A percentile compares a stretch with the other conserved stretches of the same genome.
phyloP scores from a whole-genome alignment of 1,140 invertebrate species.

The Oryzaephilus surinamensis region DNA sequence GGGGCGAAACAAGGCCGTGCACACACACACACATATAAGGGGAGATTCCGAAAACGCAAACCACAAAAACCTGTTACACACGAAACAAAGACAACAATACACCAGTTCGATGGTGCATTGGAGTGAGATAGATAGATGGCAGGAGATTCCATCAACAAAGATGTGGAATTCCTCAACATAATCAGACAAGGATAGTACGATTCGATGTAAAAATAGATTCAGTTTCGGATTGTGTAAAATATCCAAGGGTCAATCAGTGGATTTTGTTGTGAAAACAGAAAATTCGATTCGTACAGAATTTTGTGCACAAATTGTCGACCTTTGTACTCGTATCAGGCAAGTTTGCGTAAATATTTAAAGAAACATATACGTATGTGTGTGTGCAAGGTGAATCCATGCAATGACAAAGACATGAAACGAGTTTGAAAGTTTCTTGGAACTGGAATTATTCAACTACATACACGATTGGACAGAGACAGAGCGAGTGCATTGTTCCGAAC shows the following conservation, averaged over 20 bases:
- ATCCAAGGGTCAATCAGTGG: neutral
- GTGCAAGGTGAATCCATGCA: constrained; percentile 28
- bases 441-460: too few species aligned
- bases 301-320: constrained; percentile 13
- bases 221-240: neutral
- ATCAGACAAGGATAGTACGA: neutral
- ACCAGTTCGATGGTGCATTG: too few species aligned
- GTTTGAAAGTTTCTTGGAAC: constrained; percentile 33
- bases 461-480: constrained; percentile 25
- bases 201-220: constrained; percentile 1
- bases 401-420: constrained; percentile 29
- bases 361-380: constrained; percentile 23
- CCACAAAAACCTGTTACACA: constrained; percentile 25
- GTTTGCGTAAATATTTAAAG: constrained; percentile 18
- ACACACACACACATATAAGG: too few species aligned
- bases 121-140: constrained; percentile 10
- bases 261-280: constrained; percentile 1
- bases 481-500: constrained; percentile 15
- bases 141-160: constrained; percentile 26
- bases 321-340: constrained; percentile 25
- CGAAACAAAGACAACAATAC: constrained; percentile 18
- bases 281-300: neutral
- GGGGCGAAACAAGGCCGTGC: constrained; percentile 25
- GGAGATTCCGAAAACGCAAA: constrained; percentile 26
- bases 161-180: constrained; percentile 7